phyloP scores from a whole-genome alignment of 2,888 invertebrate species.

The Diadegma fenestrale region DNA sequence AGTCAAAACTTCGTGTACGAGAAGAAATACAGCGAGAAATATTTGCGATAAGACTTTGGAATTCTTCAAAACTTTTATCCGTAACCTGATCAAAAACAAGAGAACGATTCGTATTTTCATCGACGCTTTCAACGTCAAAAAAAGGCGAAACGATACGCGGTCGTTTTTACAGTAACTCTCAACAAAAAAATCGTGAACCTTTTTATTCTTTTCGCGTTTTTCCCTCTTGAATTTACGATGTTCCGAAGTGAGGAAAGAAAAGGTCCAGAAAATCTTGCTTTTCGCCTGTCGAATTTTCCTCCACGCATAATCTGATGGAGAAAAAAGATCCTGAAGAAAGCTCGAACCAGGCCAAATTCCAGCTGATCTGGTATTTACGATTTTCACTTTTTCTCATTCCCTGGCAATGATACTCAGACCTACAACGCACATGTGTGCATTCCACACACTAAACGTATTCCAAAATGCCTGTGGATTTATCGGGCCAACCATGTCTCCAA shows the following conservation, averaged over 20 bases:
- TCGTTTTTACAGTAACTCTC: slow-evolving; percentile 14
- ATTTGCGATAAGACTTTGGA: neutral
- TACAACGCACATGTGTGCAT: slow-evolving; percentile 2
- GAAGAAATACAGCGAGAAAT: neutral
- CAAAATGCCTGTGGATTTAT: neutral
- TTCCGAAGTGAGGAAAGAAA: slow-evolving; percentile 49
- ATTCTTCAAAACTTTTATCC: neutral
- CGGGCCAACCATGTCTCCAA: neutral
- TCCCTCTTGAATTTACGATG: slow-evolving; percentile 45
- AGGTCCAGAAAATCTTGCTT: slow-evolving; percentile 46
- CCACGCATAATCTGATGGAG: slow-evolving; percentile 39
- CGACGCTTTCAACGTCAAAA: neutral
- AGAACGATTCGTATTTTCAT: neutral
- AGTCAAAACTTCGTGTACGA: neutral
- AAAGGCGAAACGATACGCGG: neutral
- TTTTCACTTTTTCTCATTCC: slow-evolving; percentile 48
- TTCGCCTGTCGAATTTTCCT: slow-evolving; percentile 5
- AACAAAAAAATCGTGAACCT: slow-evolving; percentile 4
- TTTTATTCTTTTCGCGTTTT: neutral
- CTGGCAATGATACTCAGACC: slow-evolving; percentile 21
- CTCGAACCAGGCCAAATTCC: neutral
- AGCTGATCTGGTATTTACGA: slow-evolving; percentile 48
- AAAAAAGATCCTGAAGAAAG: neutral
- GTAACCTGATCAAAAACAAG: neutral
- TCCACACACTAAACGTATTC: neutral